Percentiles rank a stretch among this genome's conserved stretches.
These are phyloP conservation scores for Leptopterna dolabrata DNA, from an alignment of 2,888 invertebrate species.

Conservation along the genomic window DNA sequence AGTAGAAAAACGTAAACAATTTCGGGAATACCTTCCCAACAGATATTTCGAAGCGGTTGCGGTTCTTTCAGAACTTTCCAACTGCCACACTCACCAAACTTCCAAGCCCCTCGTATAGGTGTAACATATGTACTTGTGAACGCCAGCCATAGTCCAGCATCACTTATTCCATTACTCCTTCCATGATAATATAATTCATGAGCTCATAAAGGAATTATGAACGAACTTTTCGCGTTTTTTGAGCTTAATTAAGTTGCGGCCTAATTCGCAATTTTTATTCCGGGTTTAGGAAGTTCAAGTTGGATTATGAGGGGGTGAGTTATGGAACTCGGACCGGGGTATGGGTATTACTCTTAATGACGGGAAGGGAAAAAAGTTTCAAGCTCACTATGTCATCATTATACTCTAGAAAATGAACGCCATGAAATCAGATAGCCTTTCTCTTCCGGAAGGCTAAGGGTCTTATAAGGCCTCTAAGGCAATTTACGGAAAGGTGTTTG, in stretches of 20 bases:
- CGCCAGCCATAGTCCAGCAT: not conserved
- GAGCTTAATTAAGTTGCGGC: not conserved
- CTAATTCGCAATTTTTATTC: slow-evolving; percentile 2
- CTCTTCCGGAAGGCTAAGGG: not conserved
- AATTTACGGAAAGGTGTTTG: no score
- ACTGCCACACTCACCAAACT: no score
- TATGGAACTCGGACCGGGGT: not conserved
- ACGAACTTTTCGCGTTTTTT: not conserved
- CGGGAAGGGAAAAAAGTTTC: not conserved
- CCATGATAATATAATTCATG: not conserved
- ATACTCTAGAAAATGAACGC: not conserved
- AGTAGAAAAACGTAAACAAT: no score
- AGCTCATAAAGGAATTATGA: not conserved
- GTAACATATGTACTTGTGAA: not conserved
- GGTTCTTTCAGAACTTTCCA: no score
- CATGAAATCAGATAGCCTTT: not conserved
- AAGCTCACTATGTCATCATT: not conserved
- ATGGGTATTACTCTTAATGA: not conserved
- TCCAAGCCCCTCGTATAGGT: no score
- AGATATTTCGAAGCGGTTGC: no score
- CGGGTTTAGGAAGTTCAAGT: not conserved
- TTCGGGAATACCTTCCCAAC: no score
- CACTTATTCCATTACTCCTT: not conserved
- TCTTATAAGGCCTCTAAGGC: no score
- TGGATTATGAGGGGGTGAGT: not conserved